phyloP scores from a whole-genome alignment of 2,797 vertebrate species.

The Ataeniobius toweri region DNA sequence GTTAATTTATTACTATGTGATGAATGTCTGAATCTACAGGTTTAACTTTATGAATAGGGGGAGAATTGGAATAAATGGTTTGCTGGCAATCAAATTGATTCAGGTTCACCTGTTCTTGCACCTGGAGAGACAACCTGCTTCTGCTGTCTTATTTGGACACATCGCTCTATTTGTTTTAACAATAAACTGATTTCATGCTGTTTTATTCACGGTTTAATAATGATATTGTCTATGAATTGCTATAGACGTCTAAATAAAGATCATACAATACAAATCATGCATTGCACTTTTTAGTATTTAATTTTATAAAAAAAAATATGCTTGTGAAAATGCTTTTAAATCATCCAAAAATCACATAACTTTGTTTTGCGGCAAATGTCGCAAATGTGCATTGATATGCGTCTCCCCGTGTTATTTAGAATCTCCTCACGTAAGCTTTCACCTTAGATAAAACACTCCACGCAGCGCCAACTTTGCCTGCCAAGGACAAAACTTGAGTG shows the following conservation, averaged over 20 bases:
- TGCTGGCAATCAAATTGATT: background rate
- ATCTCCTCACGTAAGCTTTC: constrained; percentile 53
- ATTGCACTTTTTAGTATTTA: background rate
- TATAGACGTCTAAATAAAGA: background rate
- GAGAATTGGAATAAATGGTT: background rate
- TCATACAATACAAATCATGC: background rate
- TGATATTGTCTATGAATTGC: background rate
- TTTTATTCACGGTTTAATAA: background rate
- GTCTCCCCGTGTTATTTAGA: constrained; percentile 48
- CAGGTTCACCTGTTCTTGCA: background rate
- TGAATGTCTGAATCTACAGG: too few species aligned
- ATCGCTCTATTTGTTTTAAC: background rate
- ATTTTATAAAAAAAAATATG: background rate
- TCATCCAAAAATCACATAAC: background rate
- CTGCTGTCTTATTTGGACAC: background rate
- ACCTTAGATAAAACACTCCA: constrained; percentile 30
- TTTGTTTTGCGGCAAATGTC: background rate
- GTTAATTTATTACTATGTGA: background rate
- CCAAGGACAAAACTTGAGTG: constrained; percentile 62
- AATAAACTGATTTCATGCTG: background rate
- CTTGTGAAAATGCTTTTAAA: background rate
- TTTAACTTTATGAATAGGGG: too few species aligned
- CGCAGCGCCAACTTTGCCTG: constrained; percentile 60
- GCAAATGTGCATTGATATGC: constrained; percentile 18
- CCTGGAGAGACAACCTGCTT: background rate